These are phyloP conservation scores for Apodemia zela DNA, from an alignment of 2,888 invertebrate species.

Conservation along the genomic window DNA sequence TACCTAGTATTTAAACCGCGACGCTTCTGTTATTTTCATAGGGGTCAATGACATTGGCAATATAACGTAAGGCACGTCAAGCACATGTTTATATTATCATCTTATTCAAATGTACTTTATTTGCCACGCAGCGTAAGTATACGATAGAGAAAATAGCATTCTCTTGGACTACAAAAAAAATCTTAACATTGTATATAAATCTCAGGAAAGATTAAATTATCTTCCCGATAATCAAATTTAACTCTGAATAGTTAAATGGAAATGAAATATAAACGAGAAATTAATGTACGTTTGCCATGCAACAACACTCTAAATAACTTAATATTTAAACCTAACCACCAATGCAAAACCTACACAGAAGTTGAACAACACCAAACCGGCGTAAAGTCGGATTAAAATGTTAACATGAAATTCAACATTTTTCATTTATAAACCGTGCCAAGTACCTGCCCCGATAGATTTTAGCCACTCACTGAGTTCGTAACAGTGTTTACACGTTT, in stretches of 20 bases:
- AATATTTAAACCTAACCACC: slow-evolving; percentile 1
- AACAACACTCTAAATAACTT: slow-evolving; percentile 4
- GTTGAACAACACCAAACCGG: not conserved
- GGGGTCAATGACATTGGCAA: slow-evolving; percentile 64
- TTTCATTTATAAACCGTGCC: slow-evolving; percentile 5
- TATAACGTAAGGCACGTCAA: slow-evolving; percentile 49
- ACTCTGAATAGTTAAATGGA: not conserved
- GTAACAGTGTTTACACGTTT: slow-evolving; percentile 4
- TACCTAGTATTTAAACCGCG: slow-evolving; percentile 60
- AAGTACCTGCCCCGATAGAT: slow-evolving; percentile 2
- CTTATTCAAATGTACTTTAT: slow-evolving; percentile 4
- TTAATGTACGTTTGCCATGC: slow-evolving; percentile 1
- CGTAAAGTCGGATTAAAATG: slow-evolving; percentile 3
- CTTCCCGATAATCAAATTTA: not conserved
- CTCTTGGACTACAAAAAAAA: not conserved
- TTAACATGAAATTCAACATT: not conserved
- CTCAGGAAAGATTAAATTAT: not conserved
- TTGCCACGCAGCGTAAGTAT: not conserved
- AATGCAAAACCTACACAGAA: not conserved
- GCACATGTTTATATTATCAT: slow-evolving; percentile 32
- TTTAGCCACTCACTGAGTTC: not conserved
- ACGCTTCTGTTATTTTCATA: slow-evolving; percentile 57
- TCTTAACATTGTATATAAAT: not conserved
- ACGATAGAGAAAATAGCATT: not conserved
- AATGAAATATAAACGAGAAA: slow-evolving; percentile 3